phyloP scores from a whole-genome alignment of 2,797 vertebrate genomes.

The Poecilia wingei region DNA sequence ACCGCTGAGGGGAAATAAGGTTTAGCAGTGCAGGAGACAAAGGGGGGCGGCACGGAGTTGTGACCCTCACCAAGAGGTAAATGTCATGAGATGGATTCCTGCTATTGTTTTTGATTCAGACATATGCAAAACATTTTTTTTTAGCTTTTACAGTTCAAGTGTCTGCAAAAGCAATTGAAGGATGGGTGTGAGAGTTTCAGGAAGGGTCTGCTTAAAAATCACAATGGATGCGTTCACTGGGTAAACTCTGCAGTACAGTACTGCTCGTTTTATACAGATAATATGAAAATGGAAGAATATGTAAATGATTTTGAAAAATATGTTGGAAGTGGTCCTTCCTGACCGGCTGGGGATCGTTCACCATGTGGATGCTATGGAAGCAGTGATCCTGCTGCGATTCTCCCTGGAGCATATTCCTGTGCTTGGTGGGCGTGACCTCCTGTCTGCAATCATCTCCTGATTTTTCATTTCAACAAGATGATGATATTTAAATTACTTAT shows the following conservation, averaged over 20 bases:
- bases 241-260: not conserved
- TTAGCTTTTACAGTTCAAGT: constrained; percentile 36
- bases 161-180: constrained; percentile 29
- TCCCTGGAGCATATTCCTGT: not conserved
- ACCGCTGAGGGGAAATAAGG: constrained; percentile 48
- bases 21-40: constrained; percentile 50
- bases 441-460: not conserved
- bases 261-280: not conserved
- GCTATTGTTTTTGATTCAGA: constrained; percentile 49
- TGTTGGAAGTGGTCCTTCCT: not conserved
- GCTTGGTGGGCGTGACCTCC: not conserved
- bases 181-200: constrained; percentile 6
- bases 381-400: not conserved
- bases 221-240: not conserved
- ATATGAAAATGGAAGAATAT: not conserved
- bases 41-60: constrained; percentile 40
- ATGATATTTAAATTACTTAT: not conserved
- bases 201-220: constrained; percentile 19
- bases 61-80: constrained; percentile 57
- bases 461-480: not conserved
- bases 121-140: constrained; percentile 1
- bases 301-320: no score
- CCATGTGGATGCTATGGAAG: not conserved
- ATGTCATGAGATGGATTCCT: constrained; percentile 60
- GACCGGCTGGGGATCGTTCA: not conserved